A percentile compares a stretch with the other conserved stretches of the same genome.
Evolutionary conservation across 2,797 vertebrate genomes (phyloP).

Genomic region (Heteromormyrus szaboi): DNA sequence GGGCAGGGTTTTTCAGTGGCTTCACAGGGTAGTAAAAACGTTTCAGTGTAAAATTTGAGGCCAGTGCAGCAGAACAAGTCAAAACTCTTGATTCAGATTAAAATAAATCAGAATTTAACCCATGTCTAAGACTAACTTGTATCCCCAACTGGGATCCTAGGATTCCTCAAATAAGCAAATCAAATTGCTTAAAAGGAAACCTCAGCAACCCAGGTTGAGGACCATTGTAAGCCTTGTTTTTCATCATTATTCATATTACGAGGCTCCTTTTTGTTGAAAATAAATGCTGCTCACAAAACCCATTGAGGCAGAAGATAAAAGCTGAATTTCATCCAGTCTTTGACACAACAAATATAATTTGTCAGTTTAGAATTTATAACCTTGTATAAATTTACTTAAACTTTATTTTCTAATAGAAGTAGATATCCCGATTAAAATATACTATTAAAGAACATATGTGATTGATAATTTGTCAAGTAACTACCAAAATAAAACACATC

Average conservation of each 20-base stretch:
- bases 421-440: background rate
- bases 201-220: conserved; percentile 31
- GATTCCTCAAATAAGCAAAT: conserved; percentile 15
- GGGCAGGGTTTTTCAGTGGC: background rate
- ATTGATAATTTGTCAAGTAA: background rate
- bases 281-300: conserved; percentile 27
- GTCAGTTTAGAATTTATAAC: background rate
- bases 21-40: background rate
- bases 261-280: conserved; percentile 33
- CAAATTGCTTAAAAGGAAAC: conserved; percentile 16
- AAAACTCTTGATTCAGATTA: conserved; percentile 11
- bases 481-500: background rate
- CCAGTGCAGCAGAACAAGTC: conserved; percentile 4
- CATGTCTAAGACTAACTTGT: conserved; percentile 2
- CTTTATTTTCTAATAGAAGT: background rate
- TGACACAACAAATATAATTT: background rate
- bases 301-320: background rate
- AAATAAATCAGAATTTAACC: conserved; percentile 10
- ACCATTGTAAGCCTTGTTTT: conserved; percentile 26
- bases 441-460: background rate
- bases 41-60: conserved; percentile 4
- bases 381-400: background rate
- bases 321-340: background rate
- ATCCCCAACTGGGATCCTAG: background rate
- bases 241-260: conserved; percentile 36